A percentile compares a stretch with the other conserved stretches of the same genome.
phyloP scores from a whole-genome alignment of 2,888 invertebrate genomes.

The Reticulitermes lucifugus region DNA sequence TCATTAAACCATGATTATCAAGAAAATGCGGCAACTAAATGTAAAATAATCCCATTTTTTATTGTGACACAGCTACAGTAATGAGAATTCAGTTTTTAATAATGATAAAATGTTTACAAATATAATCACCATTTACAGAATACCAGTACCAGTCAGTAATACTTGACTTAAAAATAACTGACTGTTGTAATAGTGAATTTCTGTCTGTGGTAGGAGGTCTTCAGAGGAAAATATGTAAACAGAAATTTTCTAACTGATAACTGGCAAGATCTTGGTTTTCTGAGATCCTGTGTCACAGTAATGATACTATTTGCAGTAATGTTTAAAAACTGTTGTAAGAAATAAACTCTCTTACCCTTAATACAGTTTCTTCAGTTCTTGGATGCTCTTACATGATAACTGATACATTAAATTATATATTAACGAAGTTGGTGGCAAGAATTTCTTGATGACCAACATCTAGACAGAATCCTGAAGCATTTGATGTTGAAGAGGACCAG shows the following conservation, averaged over 20 bases:
- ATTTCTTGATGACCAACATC: neutral
- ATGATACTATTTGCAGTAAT: neutral
- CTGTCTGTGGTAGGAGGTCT: neutral
- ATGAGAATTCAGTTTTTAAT: neutral
- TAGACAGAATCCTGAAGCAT: neutral
- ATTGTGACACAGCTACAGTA: neutral
- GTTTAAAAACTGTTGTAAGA: too few species aligned
- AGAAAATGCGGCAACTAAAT: neutral
- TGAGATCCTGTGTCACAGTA: neutral
- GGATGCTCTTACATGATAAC: neutral
- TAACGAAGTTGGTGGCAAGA: neutral
- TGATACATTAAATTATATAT: neutral
- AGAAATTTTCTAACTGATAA: neutral
- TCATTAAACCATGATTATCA: neutral
- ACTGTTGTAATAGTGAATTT: neutral
- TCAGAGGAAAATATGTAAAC: neutral
- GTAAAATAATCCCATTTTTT: neutral
- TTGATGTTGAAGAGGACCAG: neutral
- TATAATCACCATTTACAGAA: neutral
- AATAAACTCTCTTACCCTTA: too few species aligned
- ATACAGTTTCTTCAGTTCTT: too few species aligned
- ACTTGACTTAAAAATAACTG: neutral
- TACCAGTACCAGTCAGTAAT: neutral
- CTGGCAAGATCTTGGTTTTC: constrained; percentile 9
- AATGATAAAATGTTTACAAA: neutral